Evolutionary conservation across 2,797 vertebrate species (phyloP), one percentile per base, ranked within the genome.

Genomic region (Leptodactylus fallax): DNA sequence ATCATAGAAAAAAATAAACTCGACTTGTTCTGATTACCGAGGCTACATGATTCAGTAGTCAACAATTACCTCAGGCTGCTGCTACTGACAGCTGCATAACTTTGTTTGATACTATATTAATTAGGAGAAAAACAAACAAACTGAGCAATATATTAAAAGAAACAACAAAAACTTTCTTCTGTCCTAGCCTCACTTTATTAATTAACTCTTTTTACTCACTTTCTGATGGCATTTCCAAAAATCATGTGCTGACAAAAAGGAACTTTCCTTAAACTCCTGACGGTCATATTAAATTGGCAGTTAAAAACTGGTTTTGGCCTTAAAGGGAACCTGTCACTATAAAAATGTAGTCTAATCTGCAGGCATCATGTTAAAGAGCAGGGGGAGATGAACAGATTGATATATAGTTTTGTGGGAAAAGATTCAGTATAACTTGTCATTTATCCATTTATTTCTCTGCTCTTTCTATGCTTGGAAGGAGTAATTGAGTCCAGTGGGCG

Each of bases 1-100:
- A 23, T 77, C 45, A 83, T 23, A 16, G 36, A 47, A 53, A 69
- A 47, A 71, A 55, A 83, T 27, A 60, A 27, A 61, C 36, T 81
- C 60, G 49, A 16, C 47, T 69, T 69, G 60, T 83, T 67, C n/a
- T 83, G 47, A 55, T 69, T 25, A 69, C 17, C 17, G 23, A 83
- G 65, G 81, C 63, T 53, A 17, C 49, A 83, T 65, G 63, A 83
- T 83, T 69, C 81, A 83, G 63, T 69, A 83, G 63, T 83, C 81
- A 51, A 69, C 81, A 83, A 69, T 83, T 83, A 83, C 81, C 81
- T 8, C 21, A 53, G 65, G 81, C 81, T 71, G 81, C 47, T 27
- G n/a, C 6, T 71, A 55, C 45, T 83, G 61, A 83, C 63, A 83
- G 49, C 36, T 23, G 63, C 63, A 67, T 49, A 69, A 83, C 61